A percentile compares a stretch with the other conserved stretches of the same genome.
Conservation (phyloP, 2,113 vertebrate species). For the Talpa occidentalis region DNA sequence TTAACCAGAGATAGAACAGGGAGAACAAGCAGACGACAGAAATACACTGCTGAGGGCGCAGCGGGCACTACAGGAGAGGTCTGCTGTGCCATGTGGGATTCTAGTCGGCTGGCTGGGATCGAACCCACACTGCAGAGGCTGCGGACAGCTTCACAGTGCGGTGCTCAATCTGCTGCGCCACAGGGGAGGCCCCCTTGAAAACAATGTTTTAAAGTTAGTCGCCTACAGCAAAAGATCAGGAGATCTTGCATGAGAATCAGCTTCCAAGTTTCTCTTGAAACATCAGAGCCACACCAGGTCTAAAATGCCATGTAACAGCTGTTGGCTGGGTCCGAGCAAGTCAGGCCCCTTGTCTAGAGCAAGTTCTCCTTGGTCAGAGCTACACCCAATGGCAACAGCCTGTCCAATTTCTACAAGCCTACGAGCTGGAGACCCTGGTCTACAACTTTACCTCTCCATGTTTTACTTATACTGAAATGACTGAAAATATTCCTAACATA, state of each 20-base stretch:
- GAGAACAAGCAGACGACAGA: no score
- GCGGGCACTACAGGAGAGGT: no score
- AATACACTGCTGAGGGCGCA: no score
- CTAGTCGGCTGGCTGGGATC: no score
- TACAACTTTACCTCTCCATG: not conserved
- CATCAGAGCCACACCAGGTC: not conserved
- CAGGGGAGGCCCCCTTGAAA: no score
- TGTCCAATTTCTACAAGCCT: not conserved
- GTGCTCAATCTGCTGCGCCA: no score
- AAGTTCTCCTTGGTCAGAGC: not conserved
- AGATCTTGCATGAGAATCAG: not conserved
- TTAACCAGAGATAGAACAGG: no score
- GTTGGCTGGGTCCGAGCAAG: not conserved
- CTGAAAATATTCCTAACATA: not conserved
- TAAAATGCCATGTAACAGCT: not conserved
- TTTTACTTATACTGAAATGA: slow-evolving; percentile 14
- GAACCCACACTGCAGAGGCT: no score
- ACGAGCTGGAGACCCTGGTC: not conserved
- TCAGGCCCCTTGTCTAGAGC: fast-evolving
- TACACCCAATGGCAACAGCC: not conserved
- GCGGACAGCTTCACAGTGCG: no score
- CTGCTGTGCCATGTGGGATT: no score
- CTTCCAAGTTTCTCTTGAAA: slow-evolving; percentile 33
- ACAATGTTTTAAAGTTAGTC: not conserved
- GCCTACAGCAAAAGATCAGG: not conserved